phyloP scores from a whole-genome alignment of 2,113 vertebrate species.

The Ceuthmochares aereus region DNA sequence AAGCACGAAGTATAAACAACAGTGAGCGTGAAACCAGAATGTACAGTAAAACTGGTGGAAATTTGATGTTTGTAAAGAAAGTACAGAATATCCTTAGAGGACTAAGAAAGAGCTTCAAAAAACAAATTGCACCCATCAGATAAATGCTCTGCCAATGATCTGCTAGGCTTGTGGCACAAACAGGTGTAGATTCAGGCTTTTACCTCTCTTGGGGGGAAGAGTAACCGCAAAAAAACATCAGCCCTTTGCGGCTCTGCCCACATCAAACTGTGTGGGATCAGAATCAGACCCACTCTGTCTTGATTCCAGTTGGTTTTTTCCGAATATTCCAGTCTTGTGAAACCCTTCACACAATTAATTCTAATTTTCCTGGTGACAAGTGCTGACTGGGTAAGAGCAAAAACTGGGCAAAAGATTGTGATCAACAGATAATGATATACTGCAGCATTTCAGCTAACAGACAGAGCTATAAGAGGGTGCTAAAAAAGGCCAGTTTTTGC shows the following conservation, averaged over 20 bases:
- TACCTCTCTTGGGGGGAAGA: neutral
- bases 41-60: neutral
- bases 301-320: neutral
- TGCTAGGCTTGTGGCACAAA: neutral
- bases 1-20: neutral
- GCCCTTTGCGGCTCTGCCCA: neutral
- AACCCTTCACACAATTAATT: constrained; percentile 1
- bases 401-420: neutral
- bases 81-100: neutral
- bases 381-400: constrained; percentile 1
- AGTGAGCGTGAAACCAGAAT: neutral
- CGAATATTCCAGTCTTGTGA: neutral
- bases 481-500: neutral
- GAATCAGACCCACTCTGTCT: neutral
- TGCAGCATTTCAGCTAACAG: neutral
- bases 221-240: neutral
- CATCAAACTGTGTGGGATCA: neutral
- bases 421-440: neutral
- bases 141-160: neutral
- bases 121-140: neutral
- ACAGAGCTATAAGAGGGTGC: neutral
- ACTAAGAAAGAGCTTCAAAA: neutral
- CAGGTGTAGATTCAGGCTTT: neutral
- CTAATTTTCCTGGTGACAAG: neutral
- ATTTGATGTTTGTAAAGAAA: neutral